Evolutionary conservation across 2,888 invertebrate species (phyloP).

Genomic region (Notodonta ziczac): DNA sequence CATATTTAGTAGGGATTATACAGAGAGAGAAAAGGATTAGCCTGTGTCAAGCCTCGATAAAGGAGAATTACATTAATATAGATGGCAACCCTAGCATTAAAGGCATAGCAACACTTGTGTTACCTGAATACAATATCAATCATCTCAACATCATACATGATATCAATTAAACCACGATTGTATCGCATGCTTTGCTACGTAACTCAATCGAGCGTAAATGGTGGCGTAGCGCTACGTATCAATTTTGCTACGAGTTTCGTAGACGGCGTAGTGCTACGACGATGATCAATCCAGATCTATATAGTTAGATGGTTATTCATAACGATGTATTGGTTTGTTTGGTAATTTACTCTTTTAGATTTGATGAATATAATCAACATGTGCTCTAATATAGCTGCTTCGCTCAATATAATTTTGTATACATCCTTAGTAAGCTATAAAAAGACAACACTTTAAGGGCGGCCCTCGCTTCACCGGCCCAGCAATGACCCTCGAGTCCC

Average conservation of each 20-base stretch:
- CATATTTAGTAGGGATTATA: no score
- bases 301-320: no score
- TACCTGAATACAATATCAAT: neutral
- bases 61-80: neutral
- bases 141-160: neutral
- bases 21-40: no score
- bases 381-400: no score
- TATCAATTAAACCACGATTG: no score
- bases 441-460: neutral
- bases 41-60: no score
- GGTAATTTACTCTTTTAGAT: no score
- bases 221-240: conserved; percentile 44
- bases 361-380: no score
- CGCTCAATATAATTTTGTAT: no score
- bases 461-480: neutral
- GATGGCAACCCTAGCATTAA: neutral
- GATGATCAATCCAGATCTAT: neutral
- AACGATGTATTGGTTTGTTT: no score
- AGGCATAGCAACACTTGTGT: neutral
- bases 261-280: conserved; percentile 39
- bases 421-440: neutral
- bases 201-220: conserved; percentile 25
- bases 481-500: conserved; percentile 12
- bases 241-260: conserved; percentile 44
- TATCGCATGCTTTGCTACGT: neutral